Conservation (phyloP, 2,113 vertebrate genomes). For the Camarhynchus parvulus region DNA sequence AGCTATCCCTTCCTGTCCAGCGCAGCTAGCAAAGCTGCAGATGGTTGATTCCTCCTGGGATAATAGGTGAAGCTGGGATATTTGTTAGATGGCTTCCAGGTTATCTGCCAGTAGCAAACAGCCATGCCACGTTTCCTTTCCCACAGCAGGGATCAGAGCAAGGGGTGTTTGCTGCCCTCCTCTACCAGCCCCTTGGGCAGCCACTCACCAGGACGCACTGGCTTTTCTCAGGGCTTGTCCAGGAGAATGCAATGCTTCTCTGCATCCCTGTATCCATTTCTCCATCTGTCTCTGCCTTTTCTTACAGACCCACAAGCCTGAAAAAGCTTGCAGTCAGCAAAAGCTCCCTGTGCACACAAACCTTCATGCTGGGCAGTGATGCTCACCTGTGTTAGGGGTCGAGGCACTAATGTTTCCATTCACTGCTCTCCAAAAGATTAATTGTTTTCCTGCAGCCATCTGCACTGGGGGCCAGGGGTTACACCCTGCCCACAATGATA, state of each 20-base stretch:
- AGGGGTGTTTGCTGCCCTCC: not conserved
- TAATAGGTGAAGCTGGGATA: conserved; percentile 18
- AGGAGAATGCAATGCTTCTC: not conserved
- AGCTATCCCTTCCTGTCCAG: conserved; percentile 10
- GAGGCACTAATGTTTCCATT: not conserved
- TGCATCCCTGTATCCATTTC: not conserved
- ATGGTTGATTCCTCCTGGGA: conserved; percentile 34
- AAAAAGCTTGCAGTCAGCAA: conserved; percentile 3
- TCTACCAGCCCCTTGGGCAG: not conserved
- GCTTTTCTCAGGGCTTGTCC: not conserved
- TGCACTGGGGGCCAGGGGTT: not conserved
- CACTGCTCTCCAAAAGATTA: not conserved
- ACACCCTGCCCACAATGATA: not conserved
- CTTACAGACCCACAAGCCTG: not conserved
- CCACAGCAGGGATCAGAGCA: not conserved
- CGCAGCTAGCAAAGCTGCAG: conserved; percentile 26
- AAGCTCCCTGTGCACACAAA: not conserved
- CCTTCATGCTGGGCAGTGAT: not conserved
- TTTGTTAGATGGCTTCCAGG: conserved; percentile 17
- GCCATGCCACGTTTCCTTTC: not conserved
- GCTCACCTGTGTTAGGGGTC: not conserved
- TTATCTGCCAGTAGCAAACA: not conserved
- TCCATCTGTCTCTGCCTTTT: not conserved
- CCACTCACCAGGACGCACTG: not conserved
- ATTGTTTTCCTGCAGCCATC: not conserved